Conservation (phyloP, 2,888 invertebrate genomes). For the Orthosia gothica region DNA sequence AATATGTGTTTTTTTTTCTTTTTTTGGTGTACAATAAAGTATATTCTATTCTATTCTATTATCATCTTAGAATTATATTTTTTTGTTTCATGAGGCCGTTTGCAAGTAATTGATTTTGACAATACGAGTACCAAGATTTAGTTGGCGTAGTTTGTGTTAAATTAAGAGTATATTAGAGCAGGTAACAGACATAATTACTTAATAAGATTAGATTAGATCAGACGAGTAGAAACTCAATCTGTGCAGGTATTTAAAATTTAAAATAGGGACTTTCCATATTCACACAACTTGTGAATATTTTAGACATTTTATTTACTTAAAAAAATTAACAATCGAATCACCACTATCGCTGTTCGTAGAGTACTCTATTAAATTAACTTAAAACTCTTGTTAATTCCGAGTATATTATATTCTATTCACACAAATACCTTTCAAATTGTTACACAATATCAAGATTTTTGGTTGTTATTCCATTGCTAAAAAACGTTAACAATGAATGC, state of each 20-base stretch:
- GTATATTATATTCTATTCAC: background rate
- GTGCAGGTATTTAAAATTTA: too few relatives aligned
- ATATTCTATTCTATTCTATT: too few relatives aligned
- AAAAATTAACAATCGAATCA: background rate
- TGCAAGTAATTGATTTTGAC: background rate
- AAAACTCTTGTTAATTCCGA: background rate
- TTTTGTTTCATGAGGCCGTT: background rate
- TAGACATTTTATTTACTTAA: background rate
- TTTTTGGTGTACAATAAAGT: too few relatives aligned
- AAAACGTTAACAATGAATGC: slow-evolving; percentile 1
- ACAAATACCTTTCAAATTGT: background rate
- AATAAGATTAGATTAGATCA: too few relatives aligned
- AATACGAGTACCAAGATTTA: background rate
- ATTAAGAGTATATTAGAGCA: too few relatives aligned
- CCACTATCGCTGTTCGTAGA: background rate
- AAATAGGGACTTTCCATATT: background rate
- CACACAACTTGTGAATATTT: background rate
- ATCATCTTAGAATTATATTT: too few relatives aligned
- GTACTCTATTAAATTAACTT: slow-evolving; percentile 12
- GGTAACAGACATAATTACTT: too few relatives aligned
- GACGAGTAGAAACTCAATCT: too few relatives aligned
- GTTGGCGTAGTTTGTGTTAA: too few relatives aligned
- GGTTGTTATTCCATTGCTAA: background rate
- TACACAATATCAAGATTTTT: background rate
- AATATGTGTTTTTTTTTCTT: too few relatives aligned